Percentiles rank a stretch among this genome's conserved stretches.
Conservation (phyloP, 1,140 invertebrate species). For the Tetragnatha versicolor region DNA sequence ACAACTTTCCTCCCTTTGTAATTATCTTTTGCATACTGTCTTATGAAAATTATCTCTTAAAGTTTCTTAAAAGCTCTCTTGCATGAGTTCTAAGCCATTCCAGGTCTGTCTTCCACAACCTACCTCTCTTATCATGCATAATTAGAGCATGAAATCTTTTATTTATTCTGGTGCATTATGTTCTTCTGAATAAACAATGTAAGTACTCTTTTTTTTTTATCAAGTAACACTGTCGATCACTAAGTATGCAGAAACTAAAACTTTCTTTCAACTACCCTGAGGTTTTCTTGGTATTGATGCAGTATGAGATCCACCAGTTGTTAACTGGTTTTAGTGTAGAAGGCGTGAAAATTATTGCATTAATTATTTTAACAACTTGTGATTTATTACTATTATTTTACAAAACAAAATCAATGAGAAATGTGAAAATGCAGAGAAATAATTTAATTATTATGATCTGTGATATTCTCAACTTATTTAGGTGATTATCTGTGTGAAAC, state of each 20-base stretch:
- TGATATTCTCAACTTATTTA: too few species aligned
- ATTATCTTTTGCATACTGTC: conserved; percentile 6
- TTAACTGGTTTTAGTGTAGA: too few species aligned
- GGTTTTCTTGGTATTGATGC: too few species aligned
- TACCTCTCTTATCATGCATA: conserved; percentile 43
- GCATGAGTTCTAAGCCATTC: conserved; percentile 52
- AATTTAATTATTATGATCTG: too few species aligned
- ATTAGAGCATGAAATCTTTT: conserved; percentile 40
- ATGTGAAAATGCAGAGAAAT: too few species aligned
- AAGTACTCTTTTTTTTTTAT: conserved; percentile 22
- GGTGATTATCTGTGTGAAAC: too few species aligned
- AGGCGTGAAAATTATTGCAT: too few species aligned
- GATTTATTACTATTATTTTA: too few species aligned
- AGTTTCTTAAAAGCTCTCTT: conserved; percentile 30
- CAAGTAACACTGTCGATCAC: not conserved
- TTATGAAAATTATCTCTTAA: conserved; percentile 7
- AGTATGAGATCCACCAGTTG: too few species aligned
- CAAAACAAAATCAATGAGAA: too few species aligned
- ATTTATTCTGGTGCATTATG: conserved; percentile 25
- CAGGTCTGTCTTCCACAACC: conserved; percentile 55
- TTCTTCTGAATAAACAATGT: conserved; percentile 14
- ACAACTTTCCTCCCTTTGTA: not conserved
- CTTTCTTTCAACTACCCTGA: too few species aligned
- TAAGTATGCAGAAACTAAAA: not conserved
- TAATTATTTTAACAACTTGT: too few species aligned